phyloP scores from a whole-genome alignment of 2,113 vertebrate species.

The Hemibagrus wyckioides region DNA sequence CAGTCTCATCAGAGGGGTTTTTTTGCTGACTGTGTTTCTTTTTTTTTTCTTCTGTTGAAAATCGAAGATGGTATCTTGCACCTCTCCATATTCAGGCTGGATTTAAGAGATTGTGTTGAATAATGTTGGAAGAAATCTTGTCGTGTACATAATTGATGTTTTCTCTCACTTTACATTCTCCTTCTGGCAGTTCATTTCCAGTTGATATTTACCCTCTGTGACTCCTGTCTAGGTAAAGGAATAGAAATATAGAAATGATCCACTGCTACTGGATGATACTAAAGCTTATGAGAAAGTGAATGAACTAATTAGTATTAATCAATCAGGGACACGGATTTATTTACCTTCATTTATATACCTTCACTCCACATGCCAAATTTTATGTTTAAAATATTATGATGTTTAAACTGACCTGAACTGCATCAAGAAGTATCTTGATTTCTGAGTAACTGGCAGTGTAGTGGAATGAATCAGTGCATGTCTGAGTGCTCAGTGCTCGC shows the following conservation, averaged over 20 bases:
- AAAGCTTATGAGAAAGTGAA: not conserved
- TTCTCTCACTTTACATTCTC: not conserved
- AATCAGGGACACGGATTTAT: not conserved
- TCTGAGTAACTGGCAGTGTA: no score
- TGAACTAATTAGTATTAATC: not conserved
- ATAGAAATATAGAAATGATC: not conserved
- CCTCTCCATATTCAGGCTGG: not conserved
- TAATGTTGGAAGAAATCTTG: not conserved
- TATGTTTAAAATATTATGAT: not conserved
- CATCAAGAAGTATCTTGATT: no score
- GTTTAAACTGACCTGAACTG: no score
- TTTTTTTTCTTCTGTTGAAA: conserved; percentile 16
- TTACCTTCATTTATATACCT: not conserved
- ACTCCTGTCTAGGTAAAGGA: conserved; percentile 15
- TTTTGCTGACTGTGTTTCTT: not conserved
- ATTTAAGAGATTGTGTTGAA: not conserved
- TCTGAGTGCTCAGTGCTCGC: no score
- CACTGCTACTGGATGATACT: not conserved
- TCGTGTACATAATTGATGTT: not conserved
- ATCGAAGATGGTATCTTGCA: conserved; percentile 4
- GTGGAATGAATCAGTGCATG: no score
- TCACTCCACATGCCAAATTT: not conserved
- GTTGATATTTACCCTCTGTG: not conserved
- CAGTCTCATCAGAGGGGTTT: not conserved
- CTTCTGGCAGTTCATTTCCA: not conserved